Percentiles rank a stretch among this genome's conserved stretches.
Evolutionary conservation across 2,113 vertebrate genomes (phyloP).

Genomic region (Strigops habroptila): DNA sequence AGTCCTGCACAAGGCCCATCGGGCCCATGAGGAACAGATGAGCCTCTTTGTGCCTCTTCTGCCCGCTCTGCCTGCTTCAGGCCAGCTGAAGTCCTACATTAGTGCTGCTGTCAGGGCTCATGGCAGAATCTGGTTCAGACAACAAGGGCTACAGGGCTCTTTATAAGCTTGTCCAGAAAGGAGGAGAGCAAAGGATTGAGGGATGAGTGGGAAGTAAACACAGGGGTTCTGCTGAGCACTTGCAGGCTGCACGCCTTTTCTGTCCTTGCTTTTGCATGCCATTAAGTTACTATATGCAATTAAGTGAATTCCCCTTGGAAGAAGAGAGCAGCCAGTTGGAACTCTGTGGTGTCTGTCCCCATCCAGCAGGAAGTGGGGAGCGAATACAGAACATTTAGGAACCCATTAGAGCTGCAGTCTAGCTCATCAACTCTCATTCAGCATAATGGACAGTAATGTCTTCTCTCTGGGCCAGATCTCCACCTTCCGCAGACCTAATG

Average conservation of each 20-base stretch:
- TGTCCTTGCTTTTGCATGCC: neutral
- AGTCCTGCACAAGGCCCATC: neutral
- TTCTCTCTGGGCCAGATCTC: neutral
- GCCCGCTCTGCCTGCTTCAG: neutral
- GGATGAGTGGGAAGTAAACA: neutral
- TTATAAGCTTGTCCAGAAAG: neutral
- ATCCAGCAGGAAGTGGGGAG: neutral
- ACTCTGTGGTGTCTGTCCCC: neutral
- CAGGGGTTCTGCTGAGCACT: neutral
- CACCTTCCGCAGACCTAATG: neutral
- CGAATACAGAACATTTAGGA: neutral
- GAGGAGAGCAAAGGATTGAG: neutral
- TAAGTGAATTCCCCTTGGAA: neutral
- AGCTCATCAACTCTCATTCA: neutral
- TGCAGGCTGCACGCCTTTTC: neutral
- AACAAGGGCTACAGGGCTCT: neutral
- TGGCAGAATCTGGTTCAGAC: neutral
- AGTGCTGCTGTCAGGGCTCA: neutral
- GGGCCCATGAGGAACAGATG: neutral
- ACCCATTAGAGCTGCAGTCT: neutral
- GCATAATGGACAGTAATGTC: neutral
- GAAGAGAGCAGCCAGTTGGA: neutral
- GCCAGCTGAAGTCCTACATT: neutral
- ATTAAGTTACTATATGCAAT: neutral
- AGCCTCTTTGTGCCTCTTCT: neutral